phyloP scores from a whole-genome alignment of 2,888 invertebrate species.

The Holacanthella duospinosa region DNA sequence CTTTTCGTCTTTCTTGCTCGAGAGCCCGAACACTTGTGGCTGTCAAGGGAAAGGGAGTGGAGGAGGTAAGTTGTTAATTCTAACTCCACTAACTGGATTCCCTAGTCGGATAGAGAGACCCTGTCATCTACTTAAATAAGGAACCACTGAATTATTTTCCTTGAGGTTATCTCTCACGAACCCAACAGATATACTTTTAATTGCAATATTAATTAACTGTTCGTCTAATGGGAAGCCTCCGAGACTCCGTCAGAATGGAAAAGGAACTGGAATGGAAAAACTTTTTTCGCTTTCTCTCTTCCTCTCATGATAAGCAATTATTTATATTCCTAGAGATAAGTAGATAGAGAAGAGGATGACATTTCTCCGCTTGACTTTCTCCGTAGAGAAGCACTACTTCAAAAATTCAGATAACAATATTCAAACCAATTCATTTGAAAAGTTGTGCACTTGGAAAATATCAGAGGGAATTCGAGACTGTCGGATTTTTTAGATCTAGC shows the following conservation, averaged over 20 bases:
- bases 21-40: neutral
- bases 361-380: neutral
- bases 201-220: conserved; percentile 3
- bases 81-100: too few relatives aligned
- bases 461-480: too few relatives aligned
- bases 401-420: conserved; percentile 26
- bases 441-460: conserved; percentile 19
- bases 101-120: too few relatives aligned
- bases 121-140: neutral
- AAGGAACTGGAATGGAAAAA: conserved; percentile 27
- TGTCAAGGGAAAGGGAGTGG: neutral
- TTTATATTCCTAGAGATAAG: conserved; percentile 28
- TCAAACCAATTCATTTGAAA: conserved; percentile 26
- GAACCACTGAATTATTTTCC: neutral
- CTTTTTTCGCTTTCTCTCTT: conserved; percentile 19
- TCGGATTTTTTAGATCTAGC: too few relatives aligned
- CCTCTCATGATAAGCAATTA: conserved; percentile 29
- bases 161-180: neutral
- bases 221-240: neutral
- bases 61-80: neutral
- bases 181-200: neutral
- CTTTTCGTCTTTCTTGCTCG: too few relatives aligned
- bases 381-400: conserved; percentile 9
- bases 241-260: too few relatives aligned
- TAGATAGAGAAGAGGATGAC: conserved; percentile 2